phyloP scores from a whole-genome alignment of 37 sponge, comb jelly and placozoan species.

The Cliona cf. orientalis region DNA sequence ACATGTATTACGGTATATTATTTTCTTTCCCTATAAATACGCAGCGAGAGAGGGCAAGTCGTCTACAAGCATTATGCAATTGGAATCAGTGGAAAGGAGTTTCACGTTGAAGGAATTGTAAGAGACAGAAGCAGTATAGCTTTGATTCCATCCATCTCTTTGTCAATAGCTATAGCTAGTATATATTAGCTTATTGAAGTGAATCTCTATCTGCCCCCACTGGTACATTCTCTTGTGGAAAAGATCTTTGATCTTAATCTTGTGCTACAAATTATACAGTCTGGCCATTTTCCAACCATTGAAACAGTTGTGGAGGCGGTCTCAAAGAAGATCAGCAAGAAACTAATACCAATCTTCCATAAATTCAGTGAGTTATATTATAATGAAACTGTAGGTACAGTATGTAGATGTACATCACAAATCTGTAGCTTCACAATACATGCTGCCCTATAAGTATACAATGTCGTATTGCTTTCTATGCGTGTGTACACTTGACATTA shows the following conservation, averaged over 20 bases:
- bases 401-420: not conserved
- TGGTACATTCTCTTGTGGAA: too few species aligned
- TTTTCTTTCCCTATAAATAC: too few species aligned
- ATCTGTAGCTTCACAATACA: not conserved
- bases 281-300: conserved; percentile 18
- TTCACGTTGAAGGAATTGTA: conserved; percentile 25
- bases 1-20: too few species aligned
- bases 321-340: conserved; percentile 1
- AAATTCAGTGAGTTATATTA: conserved; percentile 35
- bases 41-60: conserved; percentile 11
- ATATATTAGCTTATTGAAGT: too few species aligned
- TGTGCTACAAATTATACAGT: conserved; percentile 6
- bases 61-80: conserved; percentile 35
- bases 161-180: too few species aligned
- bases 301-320: conserved; percentile 34
- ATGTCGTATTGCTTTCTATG: too few species aligned
- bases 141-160: too few species aligned
- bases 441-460: too few species aligned
- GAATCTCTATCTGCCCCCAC: too few species aligned
- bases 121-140: too few species aligned
- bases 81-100: conserved; percentile 6
- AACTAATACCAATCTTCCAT: conserved; percentile 50
- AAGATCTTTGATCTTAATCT: too few species aligned
- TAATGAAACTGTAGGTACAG: not conserved
- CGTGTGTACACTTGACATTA: too few species aligned